A percentile compares a stretch with the other conserved stretches of the same genome.
Conservation (phyloP, 2,888 invertebrate genomes). For the Tetropium fuscum region DNA sequence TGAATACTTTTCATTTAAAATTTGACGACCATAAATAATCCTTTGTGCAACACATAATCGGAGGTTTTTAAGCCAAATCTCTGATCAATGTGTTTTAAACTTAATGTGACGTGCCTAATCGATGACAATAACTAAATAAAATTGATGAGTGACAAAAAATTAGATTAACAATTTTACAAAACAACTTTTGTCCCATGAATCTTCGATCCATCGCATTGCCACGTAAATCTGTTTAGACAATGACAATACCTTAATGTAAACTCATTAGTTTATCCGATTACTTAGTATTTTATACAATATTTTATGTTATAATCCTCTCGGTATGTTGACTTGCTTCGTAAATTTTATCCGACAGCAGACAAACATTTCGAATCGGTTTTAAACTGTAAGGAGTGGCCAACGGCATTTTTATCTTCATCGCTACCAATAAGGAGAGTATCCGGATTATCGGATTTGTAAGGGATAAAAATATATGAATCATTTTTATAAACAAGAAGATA, state of each 20-base stretch:
- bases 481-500: slow-evolving; percentile 25
- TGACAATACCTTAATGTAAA: slow-evolving; percentile 59
- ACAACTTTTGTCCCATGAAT: slow-evolving; percentile 20
- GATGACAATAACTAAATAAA: slow-evolving; percentile 9
- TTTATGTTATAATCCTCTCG: slow-evolving; percentile 20
- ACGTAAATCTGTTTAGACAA: slow-evolving; percentile 57
- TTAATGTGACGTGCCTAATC: slow-evolving; percentile 19
- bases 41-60: slow-evolving; percentile 16
- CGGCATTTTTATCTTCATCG: slow-evolving; percentile 29
- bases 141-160: slow-evolving; percentile 13
- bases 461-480: slow-evolving; percentile 33
- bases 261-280: slow-evolving; percentile 61
- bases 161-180: slow-evolving; percentile 20
- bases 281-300: slow-evolving; percentile 21
- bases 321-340: slow-evolving; percentile 23
- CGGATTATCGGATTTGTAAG: slow-evolving; percentile 33
- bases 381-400: slow-evolving; percentile 29
- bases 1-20: slow-evolving; percentile 2
- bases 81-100: slow-evolving; percentile 9
- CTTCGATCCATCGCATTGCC: slow-evolving; percentile 34
- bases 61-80: slow-evolving; percentile 7
- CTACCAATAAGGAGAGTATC: slow-evolving; percentile 36
- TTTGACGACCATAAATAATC: slow-evolving; percentile 18
- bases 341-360: slow-evolving; percentile 34
- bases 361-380: slow-evolving; percentile 36